Evolutionary conservation across 2,113 vertebrate genomes (phyloP), one percentile per base, ranked within the genome.

Genomic region (Catharus minimus): DNA sequence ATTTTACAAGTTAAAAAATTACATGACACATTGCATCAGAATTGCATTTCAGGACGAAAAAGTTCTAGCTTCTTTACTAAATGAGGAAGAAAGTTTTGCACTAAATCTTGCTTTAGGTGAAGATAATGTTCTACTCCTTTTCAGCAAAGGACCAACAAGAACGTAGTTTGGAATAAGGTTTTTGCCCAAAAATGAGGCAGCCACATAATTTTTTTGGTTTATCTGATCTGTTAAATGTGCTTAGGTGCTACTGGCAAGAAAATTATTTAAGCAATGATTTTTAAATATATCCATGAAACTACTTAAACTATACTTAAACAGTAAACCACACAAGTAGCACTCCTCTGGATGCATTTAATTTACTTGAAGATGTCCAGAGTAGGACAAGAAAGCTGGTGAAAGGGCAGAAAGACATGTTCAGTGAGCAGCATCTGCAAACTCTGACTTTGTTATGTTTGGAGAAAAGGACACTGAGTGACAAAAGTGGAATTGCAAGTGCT

Each of bases 371-470:
- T 0, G 0, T 32, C 18, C 28, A 65, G 27, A 57, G 9, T 5
- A 82, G 15, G 17, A 15, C 16, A 84, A n/a, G 5, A 60, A 68
- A 84, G 10, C 15, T 44, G 16, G 6, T 57, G 39, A 60, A 68
- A 62, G 4, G 7, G 3, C 0, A 1, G 21, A n/a, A 75, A 72
- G 3, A 3, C 1, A 27, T 24, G 27, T 58, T 21, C 5, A n/a
- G 2, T 26, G 15, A 53, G 9, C 27, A 76, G 9, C 1, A 2
- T 2, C 46, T 65, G 2, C 5, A 2, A 43, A 56, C 16, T 69
- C 38, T 13, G 22, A 1, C 13, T 18, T 49, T 53, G 11, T 39
- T 53, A 44, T 19, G 21, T 36, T 53, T 62, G 39, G 27, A 71
- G 47, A 61, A 52, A 52, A 80, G 20, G 20, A 83, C 15, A 13